Percentiles rank a stretch among this genome's conserved stretches.
Conservation (phyloP, 1,140 invertebrate genomes). For the Macrocentrus cingulum region DNA sequence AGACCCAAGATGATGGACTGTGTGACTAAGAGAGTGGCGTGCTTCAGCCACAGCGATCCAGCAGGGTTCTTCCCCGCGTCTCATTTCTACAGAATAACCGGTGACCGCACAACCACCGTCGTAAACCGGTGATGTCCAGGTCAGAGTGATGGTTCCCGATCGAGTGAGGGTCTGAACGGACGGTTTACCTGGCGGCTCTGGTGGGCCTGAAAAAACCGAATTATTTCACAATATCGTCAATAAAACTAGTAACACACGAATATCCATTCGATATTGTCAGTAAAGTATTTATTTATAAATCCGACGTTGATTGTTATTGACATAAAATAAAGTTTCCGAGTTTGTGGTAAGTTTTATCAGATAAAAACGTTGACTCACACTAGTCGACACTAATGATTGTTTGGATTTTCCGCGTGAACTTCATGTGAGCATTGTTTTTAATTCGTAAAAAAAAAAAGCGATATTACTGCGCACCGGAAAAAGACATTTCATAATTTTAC, state of each 20-base stretch:
- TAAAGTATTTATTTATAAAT: too few relatives aligned
- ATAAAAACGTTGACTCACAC: background rate
- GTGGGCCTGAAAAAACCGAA: slow-evolving; percentile 65
- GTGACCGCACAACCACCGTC: slow-evolving; percentile 84
- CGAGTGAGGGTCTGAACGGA: slow-evolving; percentile 51
- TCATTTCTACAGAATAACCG: slow-evolving; percentile 79
- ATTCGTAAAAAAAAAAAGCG: too few relatives aligned
- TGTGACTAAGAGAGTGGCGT: slow-evolving; percentile 68
- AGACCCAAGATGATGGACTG: slow-evolving; percentile 60
- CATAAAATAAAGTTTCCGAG: background rate
- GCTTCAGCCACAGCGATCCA: slow-evolving; percentile 65
- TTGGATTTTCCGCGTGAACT: too few relatives aligned
- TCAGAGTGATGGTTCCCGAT: slow-evolving; percentile 62
- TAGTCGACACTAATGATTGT: too few relatives aligned
- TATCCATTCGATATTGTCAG: too few relatives aligned
- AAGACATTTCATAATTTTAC: too few relatives aligned
- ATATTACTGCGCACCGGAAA: too few relatives aligned
- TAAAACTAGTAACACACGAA: too few relatives aligned
- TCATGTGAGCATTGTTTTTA: too few relatives aligned
- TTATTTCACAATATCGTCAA: too few relatives aligned
- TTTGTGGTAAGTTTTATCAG: background rate
- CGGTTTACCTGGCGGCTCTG: slow-evolving; percentile 74
- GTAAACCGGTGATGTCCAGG: slow-evolving; percentile 80
- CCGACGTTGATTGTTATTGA: background rate
- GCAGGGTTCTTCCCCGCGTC: slow-evolving; percentile 56